phyloP scores from a whole-genome alignment of 2,113 vertebrate genomes.

The Plectropomus leopardus region DNA sequence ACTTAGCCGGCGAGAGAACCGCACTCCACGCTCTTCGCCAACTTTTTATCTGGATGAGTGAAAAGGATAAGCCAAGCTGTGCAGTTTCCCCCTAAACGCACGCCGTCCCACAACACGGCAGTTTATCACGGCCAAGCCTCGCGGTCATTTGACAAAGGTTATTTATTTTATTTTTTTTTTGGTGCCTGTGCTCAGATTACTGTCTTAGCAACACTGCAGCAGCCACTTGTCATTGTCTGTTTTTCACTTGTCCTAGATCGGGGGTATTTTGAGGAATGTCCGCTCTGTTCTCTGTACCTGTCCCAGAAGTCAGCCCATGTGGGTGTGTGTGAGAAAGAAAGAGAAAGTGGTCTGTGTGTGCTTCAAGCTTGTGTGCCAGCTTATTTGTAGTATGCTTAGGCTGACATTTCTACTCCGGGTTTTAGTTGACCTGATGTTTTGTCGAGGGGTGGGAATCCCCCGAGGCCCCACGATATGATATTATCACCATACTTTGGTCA shows the following conservation, averaged over 20 bases:
- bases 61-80: constrained; percentile 56
- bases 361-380: constrained; percentile 39
- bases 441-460: too few species aligned
- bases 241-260: constrained; percentile 78
- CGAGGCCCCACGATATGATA: too few species aligned
- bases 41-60: constrained; percentile 73
- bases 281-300: constrained; percentile 65
- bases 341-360: constrained; percentile 43
- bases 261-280: constrained; percentile 80
- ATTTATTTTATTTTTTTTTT: constrained; percentile 65
- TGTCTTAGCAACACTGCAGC: constrained; percentile 65
- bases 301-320: constrained; percentile 72
- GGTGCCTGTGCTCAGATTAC: constrained; percentile 64
- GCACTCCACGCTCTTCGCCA: constrained; percentile 60
- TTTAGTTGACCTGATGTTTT: constrained; percentile 73
- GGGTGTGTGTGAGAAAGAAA: constrained; percentile 39
- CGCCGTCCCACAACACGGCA: constrained; percentile 29
- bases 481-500: too few species aligned
- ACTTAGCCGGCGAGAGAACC: constrained; percentile 68
- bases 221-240: constrained; percentile 79
- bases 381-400: constrained; percentile 64
- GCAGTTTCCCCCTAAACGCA: constrained; percentile 36
- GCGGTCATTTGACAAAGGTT: constrained; percentile 65
- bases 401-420: constrained; percentile 55
- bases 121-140: constrained; percentile 65